A percentile compares a stretch with the other conserved stretches of the same genome.
phyloP scores from a whole-genome alignment of 2,113 vertebrate genomes.

The Crotophaga sulcirostris region DNA sequence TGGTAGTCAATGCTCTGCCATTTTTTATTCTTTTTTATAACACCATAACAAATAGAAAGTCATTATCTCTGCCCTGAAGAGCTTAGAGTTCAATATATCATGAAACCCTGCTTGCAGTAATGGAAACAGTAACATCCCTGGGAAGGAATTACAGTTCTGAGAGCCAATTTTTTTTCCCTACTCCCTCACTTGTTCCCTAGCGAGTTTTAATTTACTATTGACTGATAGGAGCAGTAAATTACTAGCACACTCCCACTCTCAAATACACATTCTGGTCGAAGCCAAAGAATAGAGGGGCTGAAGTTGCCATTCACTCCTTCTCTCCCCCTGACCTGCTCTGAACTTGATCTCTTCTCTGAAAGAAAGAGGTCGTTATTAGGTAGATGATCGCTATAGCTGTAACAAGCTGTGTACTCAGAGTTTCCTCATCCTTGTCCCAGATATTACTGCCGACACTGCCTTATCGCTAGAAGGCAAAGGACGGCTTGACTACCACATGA shows the following conservation, averaged over 20 bases:
- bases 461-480: conserved; percentile 91
- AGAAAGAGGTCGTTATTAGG: background rate
- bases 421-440: conserved; percentile 62
- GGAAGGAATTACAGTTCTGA: conserved; percentile 50
- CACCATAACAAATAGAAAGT: conserved; percentile 48
- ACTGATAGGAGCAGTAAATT: conserved; percentile 63
- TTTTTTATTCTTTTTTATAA: background rate
- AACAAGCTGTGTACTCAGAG: fast-evolving
- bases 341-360: background rate
- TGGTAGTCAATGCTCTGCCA: conserved; percentile 33
- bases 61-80: conserved; percentile 60
- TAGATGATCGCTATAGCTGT: background rate
- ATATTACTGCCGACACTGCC: conserved; percentile 88
- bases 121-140: conserved; percentile 67
- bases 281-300: background rate
- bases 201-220: conserved; percentile 60
- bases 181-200: conserved; percentile 56
- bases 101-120: conserved; percentile 44
- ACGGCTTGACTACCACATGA: conserved; percentile 89
- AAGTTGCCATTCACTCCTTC: background rate
- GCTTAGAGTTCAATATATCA: conserved; percentile 57
- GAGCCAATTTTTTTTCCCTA: conserved; percentile 48
- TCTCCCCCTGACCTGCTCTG: background rate
- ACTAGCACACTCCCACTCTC: conserved; percentile 53
- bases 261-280: conserved; percentile 7